Evolutionary conservation across 2,113 vertebrate genomes (phyloP).

Genomic region (Mustelus asterias): DNA sequence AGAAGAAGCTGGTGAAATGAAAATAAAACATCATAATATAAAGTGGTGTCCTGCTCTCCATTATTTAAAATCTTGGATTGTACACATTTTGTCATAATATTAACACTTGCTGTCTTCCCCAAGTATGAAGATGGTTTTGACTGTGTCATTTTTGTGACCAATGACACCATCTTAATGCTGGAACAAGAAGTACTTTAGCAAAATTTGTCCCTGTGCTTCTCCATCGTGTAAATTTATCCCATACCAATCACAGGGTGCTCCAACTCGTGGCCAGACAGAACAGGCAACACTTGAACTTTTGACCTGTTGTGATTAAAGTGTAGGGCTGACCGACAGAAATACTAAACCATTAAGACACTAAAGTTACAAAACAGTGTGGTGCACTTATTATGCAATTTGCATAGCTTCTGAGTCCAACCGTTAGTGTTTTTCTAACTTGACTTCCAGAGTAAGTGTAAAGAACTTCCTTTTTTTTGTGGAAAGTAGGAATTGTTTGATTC

Average conservation of each 20-base stretch:
- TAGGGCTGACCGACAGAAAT: neutral
- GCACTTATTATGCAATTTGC: neutral
- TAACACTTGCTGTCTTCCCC: neutral
- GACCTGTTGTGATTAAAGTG: no score
- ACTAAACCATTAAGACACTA: neutral
- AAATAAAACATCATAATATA: conserved; percentile 15
- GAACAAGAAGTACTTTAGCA: neutral
- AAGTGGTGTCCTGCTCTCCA: neutral
- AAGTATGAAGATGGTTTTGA: neutral
- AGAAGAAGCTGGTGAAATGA: neutral
- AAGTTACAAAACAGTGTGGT: neutral
- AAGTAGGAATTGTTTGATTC: neutral
- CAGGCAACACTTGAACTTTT: neutral
- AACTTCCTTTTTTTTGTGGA: neutral
- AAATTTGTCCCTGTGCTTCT: neutral
- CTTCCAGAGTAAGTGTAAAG: neutral
- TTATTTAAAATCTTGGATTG: neutral
- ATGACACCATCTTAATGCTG: neutral
- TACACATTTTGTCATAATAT: neutral
- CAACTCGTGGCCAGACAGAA: neutral
- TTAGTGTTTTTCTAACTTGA: neutral
- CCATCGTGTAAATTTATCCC: neutral
- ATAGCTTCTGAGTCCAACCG: neutral
- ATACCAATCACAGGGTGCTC: neutral
- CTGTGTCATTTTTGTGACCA: neutral